Evolutionary conservation across 2,113 vertebrate genomes (phyloP).

Genomic region (Solenodon paradoxus): DNA sequence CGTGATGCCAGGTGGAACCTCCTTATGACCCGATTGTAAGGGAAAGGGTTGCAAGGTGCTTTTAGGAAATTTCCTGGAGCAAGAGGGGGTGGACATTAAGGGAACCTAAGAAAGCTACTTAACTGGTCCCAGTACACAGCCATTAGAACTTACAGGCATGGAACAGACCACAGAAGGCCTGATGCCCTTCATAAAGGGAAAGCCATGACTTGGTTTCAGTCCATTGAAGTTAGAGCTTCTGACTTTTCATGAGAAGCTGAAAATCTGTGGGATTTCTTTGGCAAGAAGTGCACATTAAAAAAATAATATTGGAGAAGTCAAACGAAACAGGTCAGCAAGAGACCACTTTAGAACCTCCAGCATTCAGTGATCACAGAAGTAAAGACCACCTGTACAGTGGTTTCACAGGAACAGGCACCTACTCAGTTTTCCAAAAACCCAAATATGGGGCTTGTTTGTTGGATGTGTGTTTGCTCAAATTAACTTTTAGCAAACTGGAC

Average conservation of each 20-base stretch:
- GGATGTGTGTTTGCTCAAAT: too few relatives aligned
- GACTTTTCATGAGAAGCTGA: neutral
- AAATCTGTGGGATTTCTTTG: neutral
- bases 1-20: neutral
- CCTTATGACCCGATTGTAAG: neutral
- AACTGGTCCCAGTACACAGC: neutral
- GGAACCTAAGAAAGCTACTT: neutral
- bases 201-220: neutral
- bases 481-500: too few relatives aligned
- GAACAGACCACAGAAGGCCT: too few relatives aligned
- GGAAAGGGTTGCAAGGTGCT: neutral
- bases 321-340: neutral
- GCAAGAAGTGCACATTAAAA: neutral
- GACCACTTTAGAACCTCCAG: neutral
- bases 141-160: too few relatives aligned
- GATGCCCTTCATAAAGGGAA: too few relatives aligned
- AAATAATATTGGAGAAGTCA: neutral
- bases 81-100: neutral
- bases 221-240: neutral
- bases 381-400: neutral
- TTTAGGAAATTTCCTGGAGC: neutral
- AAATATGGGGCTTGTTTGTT: too few relatives aligned
- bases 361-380: neutral
- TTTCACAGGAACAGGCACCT: neutral
- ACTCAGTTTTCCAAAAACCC: neutral